Evolutionary conservation across 2,113 vertebrate species (phyloP), one percentile per base, ranked within the genome.

Genomic region (Gallinago media): DNA sequence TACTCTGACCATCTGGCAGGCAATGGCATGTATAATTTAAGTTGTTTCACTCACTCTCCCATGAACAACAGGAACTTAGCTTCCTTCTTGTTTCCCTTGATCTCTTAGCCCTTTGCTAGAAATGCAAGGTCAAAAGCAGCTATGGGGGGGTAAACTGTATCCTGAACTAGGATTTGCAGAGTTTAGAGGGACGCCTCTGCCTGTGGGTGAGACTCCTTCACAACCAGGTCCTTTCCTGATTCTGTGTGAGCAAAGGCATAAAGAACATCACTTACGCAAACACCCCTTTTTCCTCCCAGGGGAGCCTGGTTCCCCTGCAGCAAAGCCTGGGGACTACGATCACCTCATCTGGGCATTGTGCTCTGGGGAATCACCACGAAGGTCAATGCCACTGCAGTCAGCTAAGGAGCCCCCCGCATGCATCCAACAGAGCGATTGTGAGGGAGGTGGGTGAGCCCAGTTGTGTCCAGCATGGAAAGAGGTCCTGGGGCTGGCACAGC

Each of bases 71-170:
- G 77, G 44, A 89, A 47, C 1, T 1, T 7, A 72, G 31, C 32
- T 85, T 93, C 68, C 61, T 61, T 84, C 87, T 91, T 58, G 13
- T 56, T 92, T 62, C 10, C 32, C 82, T 90, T 88, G 71, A 44
- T 85, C 63, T 83, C 59, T 46, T 50, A 77, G 59, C 22, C 15
- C 85, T 89, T 68, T 88, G 27, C 56, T 88, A 79, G 72, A 88
- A 72, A 85, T 49, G 26, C 36, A 61, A 91, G 70, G 70, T 55
- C 36, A 62, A 70, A 89, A 65, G 66, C 63, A 94, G 70, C 67
- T 2, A 0, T 5, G 8, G 20, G 27, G n/a, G 25, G 73, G 12
- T 73, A 66, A 79, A 34, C 15, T 54, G 16, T 73, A 40, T 44
- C 78, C 67, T n/a, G 11, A 76, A 46, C 17, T 54, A 42, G 12